Conservation (phyloP, 2,797 vertebrate genomes). For the Phoxinus dragarum region DNA sequence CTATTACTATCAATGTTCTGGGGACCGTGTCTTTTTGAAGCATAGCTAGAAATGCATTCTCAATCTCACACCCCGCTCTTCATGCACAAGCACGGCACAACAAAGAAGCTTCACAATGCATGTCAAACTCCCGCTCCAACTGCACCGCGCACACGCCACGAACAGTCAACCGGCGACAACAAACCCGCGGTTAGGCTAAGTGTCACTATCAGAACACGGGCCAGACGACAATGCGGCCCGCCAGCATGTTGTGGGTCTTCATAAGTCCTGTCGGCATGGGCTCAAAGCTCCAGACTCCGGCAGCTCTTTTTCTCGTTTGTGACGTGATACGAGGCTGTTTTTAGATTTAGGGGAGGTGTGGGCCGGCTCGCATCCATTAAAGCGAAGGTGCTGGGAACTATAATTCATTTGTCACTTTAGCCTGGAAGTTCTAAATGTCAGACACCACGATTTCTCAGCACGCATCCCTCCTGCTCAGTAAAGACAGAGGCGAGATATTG, state of each 20-base stretch:
- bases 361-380: conserved; percentile 59
- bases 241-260: conserved; percentile 22
- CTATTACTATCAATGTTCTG: conserved; percentile 61
- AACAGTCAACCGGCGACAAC: conserved; percentile 39
- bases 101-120: conserved; percentile 58
- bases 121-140: conserved; percentile 55
- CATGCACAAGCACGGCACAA: conserved; percentile 50
- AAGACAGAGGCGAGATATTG: conserved; percentile 70
- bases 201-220: conserved; percentile 38
- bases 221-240: conserved; percentile 16
- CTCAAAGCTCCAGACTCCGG: conserved; percentile 40
- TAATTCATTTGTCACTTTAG: conserved; percentile 74
- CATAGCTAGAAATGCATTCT: conserved; percentile 57
- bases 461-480: conserved; percentile 46
- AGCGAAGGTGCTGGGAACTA: conserved; percentile 65
- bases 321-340: conserved; percentile 31
- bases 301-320: conserved; percentile 27
- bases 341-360: conserved; percentile 26
- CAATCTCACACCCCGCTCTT: conserved; percentile 29
- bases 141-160: conserved; percentile 34
- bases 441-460: conserved; percentile 72
- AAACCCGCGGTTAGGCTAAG: conserved; percentile 50
- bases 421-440: conserved; percentile 72
- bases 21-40: conserved; percentile 61
- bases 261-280: not conserved